These are phyloP conservation scores for Rhodinocichla rosea DNA, from an alignment of 2,113 vertebrate species.

Conservation along the genomic window DNA sequence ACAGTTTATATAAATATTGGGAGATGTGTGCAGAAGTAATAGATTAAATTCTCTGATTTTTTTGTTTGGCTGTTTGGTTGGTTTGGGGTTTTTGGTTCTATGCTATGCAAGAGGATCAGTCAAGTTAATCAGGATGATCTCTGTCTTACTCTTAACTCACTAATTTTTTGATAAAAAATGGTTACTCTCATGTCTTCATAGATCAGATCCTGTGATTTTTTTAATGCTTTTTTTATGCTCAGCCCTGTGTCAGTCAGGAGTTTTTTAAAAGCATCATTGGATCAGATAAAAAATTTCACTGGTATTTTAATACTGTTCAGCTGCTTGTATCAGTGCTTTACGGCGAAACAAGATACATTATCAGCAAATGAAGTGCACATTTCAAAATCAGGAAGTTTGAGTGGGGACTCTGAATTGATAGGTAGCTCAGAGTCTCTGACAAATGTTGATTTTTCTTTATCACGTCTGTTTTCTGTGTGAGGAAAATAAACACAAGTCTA, in stretches of 20 bases:
- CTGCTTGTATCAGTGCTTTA: neutral
- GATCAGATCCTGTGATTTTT: neutral
- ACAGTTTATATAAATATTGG: neutral
- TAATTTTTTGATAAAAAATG: neutral
- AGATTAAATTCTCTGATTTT: neutral
- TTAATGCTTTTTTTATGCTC: fast-evolving
- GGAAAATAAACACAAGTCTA: neutral
- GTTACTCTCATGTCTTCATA: neutral
- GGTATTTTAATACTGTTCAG: neutral
- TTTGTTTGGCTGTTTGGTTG: neutral
- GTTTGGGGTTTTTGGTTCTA: fast-evolving
- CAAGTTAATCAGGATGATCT: neutral
- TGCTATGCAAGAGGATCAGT: neutral
- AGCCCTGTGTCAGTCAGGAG: neutral
- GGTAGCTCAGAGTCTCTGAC: neutral
- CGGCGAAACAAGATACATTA: neutral
- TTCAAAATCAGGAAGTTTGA: neutral
- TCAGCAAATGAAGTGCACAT: neutral
- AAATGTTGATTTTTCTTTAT: neutral
- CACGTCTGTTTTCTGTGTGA: neutral
- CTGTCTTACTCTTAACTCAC: neutral
- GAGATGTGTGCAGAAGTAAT: neutral
- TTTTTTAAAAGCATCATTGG: neutral
- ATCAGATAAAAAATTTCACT: neutral
- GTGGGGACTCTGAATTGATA: neutral